phyloP scores from a whole-genome alignment of 2,888 invertebrate genomes.

The Nemotelus pantherinus region DNA sequence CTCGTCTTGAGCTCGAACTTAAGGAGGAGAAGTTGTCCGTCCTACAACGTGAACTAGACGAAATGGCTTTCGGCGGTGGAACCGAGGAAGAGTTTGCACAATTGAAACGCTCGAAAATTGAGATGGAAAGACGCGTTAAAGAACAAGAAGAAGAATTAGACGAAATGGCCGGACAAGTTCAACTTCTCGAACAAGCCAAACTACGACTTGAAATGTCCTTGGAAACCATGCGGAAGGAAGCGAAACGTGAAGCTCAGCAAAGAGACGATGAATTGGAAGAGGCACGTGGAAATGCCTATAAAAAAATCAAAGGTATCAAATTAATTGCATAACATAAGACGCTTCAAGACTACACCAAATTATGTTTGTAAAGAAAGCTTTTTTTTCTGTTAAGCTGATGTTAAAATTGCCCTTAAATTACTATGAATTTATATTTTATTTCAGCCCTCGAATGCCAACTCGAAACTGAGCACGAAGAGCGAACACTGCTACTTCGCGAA shows the following conservation, averaged over 20 bases:
- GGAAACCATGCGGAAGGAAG: constrained; percentile 91
- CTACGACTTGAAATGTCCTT: constrained; percentile 92
- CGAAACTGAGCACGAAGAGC: constrained; percentile 92
- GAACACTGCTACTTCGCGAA: constrained; percentile 85
- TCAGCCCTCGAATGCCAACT: constrained; percentile 87
- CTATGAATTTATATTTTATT: neutral
- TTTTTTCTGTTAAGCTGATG: neutral
- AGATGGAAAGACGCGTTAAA: constrained; percentile 84
- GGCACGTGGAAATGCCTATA: constrained; percentile 86
- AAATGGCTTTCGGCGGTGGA: constrained; percentile 80
- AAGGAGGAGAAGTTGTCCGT: constrained; percentile 86
- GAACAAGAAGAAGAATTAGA: constrained; percentile 96
- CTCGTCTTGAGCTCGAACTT: constrained; percentile 86
- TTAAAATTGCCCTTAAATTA: neutral
- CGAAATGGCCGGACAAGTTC: constrained; percentile 91
- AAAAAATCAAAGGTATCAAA: constrained; percentile 84
- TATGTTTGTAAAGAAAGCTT: neutral
- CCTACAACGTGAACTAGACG: constrained; percentile 85
- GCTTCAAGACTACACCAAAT: neutral
- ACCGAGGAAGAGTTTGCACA: constrained; percentile 88
- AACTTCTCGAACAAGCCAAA: constrained; percentile 90
- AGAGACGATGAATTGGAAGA: constrained; percentile 95
- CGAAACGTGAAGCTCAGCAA: constrained; percentile 87
- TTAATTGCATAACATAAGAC: neutral
- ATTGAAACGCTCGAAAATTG: constrained; percentile 84